These are phyloP conservation scores for Dioctria rufipes DNA, from an alignment of 2,888 invertebrate species.

Conservation along the genomic window DNA sequence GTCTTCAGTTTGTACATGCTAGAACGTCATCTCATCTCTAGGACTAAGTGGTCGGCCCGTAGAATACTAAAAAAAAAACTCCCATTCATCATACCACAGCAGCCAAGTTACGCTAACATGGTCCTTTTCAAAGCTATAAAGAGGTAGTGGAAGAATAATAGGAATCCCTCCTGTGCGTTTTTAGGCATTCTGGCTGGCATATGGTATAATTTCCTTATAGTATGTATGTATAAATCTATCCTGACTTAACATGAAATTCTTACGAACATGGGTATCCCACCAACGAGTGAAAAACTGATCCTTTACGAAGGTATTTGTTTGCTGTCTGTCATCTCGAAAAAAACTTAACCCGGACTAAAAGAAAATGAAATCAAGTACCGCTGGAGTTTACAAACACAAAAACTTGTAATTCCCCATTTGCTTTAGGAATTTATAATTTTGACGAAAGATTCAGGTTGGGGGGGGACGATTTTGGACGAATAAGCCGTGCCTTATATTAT, in stretches of 20 bases:
- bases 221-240: slow-evolving; percentile 37
- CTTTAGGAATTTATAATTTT: slow-evolving; percentile 51
- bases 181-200: slow-evolving; percentile 31
- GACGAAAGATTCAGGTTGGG: slow-evolving; percentile 21
- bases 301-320: slow-evolving; percentile 27
- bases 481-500: neutral
- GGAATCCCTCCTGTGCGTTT: slow-evolving; percentile 4
- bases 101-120: slow-evolving; percentile 31
- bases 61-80: neutral
- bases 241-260: slow-evolving; percentile 2
- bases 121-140: slow-evolving; percentile 7
- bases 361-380: slow-evolving; percentile 5
- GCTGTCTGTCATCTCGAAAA: slow-evolving; percentile 18
- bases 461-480: slow-evolving; percentile 23
- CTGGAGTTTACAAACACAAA: slow-evolving; percentile 37
- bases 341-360: neutral
- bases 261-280: neutral
- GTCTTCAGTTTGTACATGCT: slow-evolving; percentile 33
- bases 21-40: slow-evolving; percentile 35
- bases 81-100: slow-evolving; percentile 47
- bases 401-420: slow-evolving; percentile 52
- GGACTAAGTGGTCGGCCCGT: neutral
- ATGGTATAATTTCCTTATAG: slow-evolving; percentile 34
- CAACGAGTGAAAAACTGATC: slow-evolving; percentile 30
- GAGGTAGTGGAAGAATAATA: slow-evolving; percentile 17